Evolutionary conservation across 1,140 invertebrate species (phyloP), one percentile per base, ranked within the genome.

Genomic region (Schlechtendalia chinensis): DNA sequence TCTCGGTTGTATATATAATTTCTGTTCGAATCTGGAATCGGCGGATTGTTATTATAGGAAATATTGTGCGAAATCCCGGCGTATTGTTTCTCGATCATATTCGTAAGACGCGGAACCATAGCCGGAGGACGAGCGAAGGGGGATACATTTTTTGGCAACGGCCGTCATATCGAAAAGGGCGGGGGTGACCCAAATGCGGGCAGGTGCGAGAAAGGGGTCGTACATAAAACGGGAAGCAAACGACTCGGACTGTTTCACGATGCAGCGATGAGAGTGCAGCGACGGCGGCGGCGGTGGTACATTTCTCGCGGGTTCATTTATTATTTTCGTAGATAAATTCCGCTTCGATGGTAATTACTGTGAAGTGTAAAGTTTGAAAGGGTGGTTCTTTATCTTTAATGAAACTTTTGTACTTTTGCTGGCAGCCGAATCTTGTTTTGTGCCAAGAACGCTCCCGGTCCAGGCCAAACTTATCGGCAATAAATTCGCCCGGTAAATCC

Each of bases 401-500:
- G 75, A 79, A 79, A 79, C 75, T 79, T 79, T 79, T 79, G 75
- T 79, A 79, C 75, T 79, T 79, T 79, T 79, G 75, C 58, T 79
- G 75, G 75, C 75, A 79, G 75, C 58, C 75, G 75, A 79, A 79
- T 79, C 75, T 79, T 50, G 75, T 79, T 79, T 79, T 63, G 75
- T 79, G 75, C 75, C 75, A 79, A 79, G 58, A 58, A 61, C 39
- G 69, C 24, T 54, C 16, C 69, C 69, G 69, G 67, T 69, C 69
- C 69, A 29, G 69, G 69, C 69, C 69, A 72, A 72, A 72, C 69
- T 72, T 72, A 79, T 79, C 75, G 75, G 75, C 75, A 79, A 79
- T 79, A 79, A 79, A 79, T 79, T 79, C 58, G 58, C 75, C 75
- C 56, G 32, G 58, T 39, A 77, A 77, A 77, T 77, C 74, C 74